Conservation (phyloP, 2,113 vertebrate genomes). For the Pachypanchax playfairii region DNA sequence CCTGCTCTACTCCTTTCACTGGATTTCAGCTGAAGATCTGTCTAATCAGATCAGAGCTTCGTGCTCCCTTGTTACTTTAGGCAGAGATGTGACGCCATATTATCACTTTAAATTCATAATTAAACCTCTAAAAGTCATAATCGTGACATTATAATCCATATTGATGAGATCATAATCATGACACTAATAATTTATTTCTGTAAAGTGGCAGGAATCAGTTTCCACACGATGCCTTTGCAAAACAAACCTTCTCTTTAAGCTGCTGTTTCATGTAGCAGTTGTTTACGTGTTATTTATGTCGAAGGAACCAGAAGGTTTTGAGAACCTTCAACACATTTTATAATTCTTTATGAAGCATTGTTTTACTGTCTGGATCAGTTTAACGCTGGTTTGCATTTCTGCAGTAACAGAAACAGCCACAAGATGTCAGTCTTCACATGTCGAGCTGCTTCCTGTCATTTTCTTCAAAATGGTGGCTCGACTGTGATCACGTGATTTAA, state of each 20-base stretch:
- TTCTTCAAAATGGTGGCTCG: slow-evolving; percentile 60
- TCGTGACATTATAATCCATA: too few relatives aligned
- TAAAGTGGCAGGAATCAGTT: too few relatives aligned
- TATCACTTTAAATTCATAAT: too few relatives aligned
- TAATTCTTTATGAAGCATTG: background rate
- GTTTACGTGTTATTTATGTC: background rate
- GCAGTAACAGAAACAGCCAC: slow-evolving; percentile 46
- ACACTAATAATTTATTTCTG: too few relatives aligned
- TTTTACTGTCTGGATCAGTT: slow-evolving; percentile 12
- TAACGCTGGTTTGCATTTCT: slow-evolving; percentile 2
- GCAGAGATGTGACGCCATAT: too few relatives aligned
- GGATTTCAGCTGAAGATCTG: too few relatives aligned
- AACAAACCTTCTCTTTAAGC: background rate
- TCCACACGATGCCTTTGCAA: slow-evolving; percentile 6
- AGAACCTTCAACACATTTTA: background rate
- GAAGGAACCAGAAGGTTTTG: background rate
- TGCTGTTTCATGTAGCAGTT: slow-evolving; percentile 19
- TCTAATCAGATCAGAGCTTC: too few relatives aligned
- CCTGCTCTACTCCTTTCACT: too few relatives aligned
- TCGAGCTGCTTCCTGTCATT: background rate
- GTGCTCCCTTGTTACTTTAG: too few relatives aligned
- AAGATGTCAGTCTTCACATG: slow-evolving; percentile 53
- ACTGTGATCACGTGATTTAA: slow-evolving; percentile 1
- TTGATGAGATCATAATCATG: too few relatives aligned
- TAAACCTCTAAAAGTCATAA: too few relatives aligned